Base-by-base conservation (phyloP, 2,888 invertebrate species). In the Pterostichus niger region DNA sequence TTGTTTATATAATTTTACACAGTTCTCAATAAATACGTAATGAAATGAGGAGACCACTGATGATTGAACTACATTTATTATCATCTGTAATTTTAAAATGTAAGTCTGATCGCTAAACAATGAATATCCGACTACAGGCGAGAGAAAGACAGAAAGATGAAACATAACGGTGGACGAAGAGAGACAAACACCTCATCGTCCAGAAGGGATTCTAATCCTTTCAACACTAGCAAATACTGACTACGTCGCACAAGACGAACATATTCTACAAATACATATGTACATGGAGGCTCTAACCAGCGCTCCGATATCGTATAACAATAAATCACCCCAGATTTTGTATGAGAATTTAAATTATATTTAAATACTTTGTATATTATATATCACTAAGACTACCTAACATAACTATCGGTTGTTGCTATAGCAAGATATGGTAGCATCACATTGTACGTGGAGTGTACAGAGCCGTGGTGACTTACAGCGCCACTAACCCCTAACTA, bases 401-500 rank as follows among this genome's bases (percentile, higher is more conserved):
- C 56, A 86, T 87, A 87, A 86, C 86, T 87, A 87, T 85, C 84
- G 24, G 24, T 24, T 24, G 24, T 24, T 87, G 87, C 85, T 87
- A 92, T 92, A 93, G 93, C 93, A 92, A 93, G 94, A 94, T 94
- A 94, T 94, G 94, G 93, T 94, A 94, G 93, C 93, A 94, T 94
- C 94, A 94, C 94, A 94, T 90, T 90, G 89, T 78, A 24, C 24
- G 24, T 24, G 24, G 68, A 71, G 15, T 83, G 75, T 80, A 83
- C 79, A 52, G 75, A 80, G 75, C 15, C 17, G 77, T 68, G 31
- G 44, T 52, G 31, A 35, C 73, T 52, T 33, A 33, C 77, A 77
- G 68, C 77, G 44, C 83, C 77, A 64, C 68, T 9, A 40, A 40
- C 40, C 24, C 24, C 24, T 40, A 40, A 40, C 77, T 83, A 76